Conservation (phyloP, 1,140 invertebrate genomes). For the Drosophila aff. region DNA sequence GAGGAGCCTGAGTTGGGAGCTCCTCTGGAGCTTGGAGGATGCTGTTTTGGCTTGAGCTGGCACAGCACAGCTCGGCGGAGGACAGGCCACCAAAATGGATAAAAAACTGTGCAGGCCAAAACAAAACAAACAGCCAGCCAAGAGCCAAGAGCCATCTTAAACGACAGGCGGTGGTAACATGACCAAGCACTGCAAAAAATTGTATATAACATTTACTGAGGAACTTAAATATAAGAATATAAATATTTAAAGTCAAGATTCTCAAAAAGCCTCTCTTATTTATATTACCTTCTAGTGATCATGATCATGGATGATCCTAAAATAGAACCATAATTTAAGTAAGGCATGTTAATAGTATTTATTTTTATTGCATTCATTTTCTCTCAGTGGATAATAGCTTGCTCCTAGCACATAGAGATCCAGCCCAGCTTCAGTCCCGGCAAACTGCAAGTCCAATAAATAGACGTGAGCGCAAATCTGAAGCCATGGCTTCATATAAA, state of each 20-base stretch:
- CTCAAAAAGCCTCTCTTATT: too few relatives aligned
- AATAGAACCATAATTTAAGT: not conserved
- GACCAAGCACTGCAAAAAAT: slow-evolving; percentile 48
- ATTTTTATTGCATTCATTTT: not conserved
- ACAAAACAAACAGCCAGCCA: slow-evolving; percentile 69
- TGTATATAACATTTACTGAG: not conserved
- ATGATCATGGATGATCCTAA: not conserved
- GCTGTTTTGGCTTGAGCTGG: slow-evolving; percentile 7
- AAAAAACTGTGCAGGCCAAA: slow-evolving; percentile 62
- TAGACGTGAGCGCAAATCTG: slow-evolving; percentile 81
- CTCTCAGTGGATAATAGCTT: slow-evolving; percentile 45
- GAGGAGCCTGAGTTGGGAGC: slow-evolving; percentile 19
- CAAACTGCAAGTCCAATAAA: slow-evolving; percentile 71
- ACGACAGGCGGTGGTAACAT: slow-evolving; percentile 77
- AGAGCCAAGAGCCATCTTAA: slow-evolving; percentile 82
- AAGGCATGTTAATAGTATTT: too few relatives aligned
- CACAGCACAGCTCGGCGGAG: slow-evolving; percentile 14
- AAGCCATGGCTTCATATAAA: slow-evolving; percentile 70
- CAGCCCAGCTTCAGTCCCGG: slow-evolving; percentile 36
- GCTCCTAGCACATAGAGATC: slow-evolving; percentile 42
- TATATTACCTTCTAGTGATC: too few relatives aligned
- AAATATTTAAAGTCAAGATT: too few relatives aligned
- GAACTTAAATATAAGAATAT: too few relatives aligned
- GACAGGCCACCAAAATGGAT: slow-evolving; percentile 72
- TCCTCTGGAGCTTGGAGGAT: slow-evolving; percentile 28